phyloP scores from a whole-genome alignment of 2,113 vertebrate species.

The Bujurquina vittata region DNA sequence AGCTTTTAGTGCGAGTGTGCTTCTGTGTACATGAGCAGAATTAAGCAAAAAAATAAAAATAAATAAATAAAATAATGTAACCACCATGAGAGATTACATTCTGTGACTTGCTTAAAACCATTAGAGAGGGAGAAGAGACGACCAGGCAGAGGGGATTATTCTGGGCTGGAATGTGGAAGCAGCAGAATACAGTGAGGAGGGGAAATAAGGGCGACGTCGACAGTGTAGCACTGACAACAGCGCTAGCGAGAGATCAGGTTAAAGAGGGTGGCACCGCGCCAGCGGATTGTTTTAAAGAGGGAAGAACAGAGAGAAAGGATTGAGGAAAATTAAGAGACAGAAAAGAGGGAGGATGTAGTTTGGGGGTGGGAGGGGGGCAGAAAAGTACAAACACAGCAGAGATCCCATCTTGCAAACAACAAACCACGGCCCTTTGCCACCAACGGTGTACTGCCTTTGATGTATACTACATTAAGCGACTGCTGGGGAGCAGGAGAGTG shows the following conservation, averaged over 20 bases:
- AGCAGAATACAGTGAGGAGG: conserved; percentile 46
- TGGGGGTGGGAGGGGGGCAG: background rate
- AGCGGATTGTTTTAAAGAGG: conserved; percentile 55
- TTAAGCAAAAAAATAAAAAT: conserved; percentile 66
- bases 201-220: conserved; percentile 50
- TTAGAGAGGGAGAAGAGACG: conserved; percentile 61
- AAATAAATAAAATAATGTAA: conserved; percentile 66
- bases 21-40: conserved; percentile 45
- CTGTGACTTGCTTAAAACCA: conserved; percentile 69
- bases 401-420: conserved; percentile 67
- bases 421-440: conserved; percentile 61
- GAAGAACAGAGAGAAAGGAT: conserved; percentile 31
- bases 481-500: conserved; percentile 34
- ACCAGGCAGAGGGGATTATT: conserved; percentile 66
- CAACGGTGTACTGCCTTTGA: conserved; percentile 72
- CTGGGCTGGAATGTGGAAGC: conserved; percentile 68
- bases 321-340: conserved; percentile 34
- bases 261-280: conserved; percentile 53
- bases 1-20: conserved; percentile 28
- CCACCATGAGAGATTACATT: conserved; percentile 75
- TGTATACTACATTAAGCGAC: conserved; percentile 69
- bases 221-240: conserved; percentile 55
- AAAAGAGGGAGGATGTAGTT: background rate
- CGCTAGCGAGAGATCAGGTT: conserved; percentile 58
- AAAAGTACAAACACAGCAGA: conserved; percentile 51